These are phyloP conservation scores for Boleophthalmus pectinirostris DNA, from an alignment of 2,113 vertebrate species.

Conservation along the genomic window DNA sequence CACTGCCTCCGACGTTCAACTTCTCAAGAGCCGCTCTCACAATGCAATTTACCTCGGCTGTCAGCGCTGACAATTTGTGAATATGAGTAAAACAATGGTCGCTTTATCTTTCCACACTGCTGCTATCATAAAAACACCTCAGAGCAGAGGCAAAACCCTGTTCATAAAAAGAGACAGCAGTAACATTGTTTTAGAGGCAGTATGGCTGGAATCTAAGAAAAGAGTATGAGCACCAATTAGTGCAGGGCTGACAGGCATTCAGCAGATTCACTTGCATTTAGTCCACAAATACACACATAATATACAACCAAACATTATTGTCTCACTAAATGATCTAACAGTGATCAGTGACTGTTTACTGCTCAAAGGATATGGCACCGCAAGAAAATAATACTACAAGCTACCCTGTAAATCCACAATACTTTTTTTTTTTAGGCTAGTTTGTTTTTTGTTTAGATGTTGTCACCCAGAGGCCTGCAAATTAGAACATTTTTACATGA, in stretches of 20 bases:
- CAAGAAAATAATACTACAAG: not conserved
- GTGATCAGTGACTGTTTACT: not conserved
- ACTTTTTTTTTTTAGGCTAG: too few species aligned
- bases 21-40: conserved; percentile 16
- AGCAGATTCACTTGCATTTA: not conserved
- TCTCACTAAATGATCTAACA: too few species aligned
- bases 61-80: conserved; percentile 34
- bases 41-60: conserved; percentile 45
- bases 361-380: not conserved
- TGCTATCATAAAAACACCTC: not conserved
- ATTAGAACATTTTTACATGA: too few species aligned
- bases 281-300: not conserved
- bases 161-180: not conserved
- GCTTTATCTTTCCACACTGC: not conserved
- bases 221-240: not conserved
- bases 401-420: not conserved
- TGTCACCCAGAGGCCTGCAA: too few species aligned
- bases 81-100: conserved; percentile 10
- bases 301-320: not conserved
- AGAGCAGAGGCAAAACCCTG: not conserved
- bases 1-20: conserved; percentile 18
- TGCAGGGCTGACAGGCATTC: not conserved
- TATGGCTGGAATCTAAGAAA: not conserved
- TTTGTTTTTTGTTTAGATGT: too few species aligned
- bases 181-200: not conserved